Conservation (phyloP, 2,113 vertebrate genomes). For the Paedocypris sp. region DNA sequence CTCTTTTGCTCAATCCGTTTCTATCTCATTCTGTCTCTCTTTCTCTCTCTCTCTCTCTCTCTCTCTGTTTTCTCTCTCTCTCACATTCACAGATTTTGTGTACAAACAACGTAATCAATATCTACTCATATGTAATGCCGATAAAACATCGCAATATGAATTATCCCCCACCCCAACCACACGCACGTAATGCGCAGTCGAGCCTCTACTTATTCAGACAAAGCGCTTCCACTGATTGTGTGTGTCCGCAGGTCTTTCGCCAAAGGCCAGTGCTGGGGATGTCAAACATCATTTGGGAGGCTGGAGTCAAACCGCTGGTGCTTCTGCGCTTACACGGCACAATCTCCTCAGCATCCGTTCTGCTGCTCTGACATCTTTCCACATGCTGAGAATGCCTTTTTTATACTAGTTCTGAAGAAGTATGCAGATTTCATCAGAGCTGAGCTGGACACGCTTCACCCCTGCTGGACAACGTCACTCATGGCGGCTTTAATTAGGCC, state of each 20-base stretch:
- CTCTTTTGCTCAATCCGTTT: too few relatives aligned
- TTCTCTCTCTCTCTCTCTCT: too few relatives aligned
- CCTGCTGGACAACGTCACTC: conserved; percentile 43
- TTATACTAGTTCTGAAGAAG: neutral
- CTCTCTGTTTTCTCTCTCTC: too few relatives aligned
- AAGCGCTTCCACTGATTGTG: neutral
- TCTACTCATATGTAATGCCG: too few relatives aligned
- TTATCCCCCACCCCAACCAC: too few relatives aligned
- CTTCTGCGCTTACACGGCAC: neutral
- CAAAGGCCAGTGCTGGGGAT: conserved; percentile 5
- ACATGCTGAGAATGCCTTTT: too few relatives aligned
- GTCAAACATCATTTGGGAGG: conserved; percentile 15
- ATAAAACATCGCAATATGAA: too few relatives aligned
- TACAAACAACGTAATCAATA: too few relatives aligned
- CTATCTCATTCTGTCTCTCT: too few relatives aligned
- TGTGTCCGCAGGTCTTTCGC: neutral
- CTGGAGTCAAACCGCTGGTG: neutral
- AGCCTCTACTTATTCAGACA: neutral
- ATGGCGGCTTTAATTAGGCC: conserved; percentile 55
- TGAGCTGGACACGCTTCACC: neutral
- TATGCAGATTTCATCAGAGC: conserved; percentile 45
- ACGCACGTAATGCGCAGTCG: conserved; percentile 2
- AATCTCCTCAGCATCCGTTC: neutral
- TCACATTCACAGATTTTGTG: too few relatives aligned
- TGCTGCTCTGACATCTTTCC: neutral